Evolutionary conservation across 2,113 vertebrate species (phyloP).

Genomic region (Paratilapia polleni): DNA sequence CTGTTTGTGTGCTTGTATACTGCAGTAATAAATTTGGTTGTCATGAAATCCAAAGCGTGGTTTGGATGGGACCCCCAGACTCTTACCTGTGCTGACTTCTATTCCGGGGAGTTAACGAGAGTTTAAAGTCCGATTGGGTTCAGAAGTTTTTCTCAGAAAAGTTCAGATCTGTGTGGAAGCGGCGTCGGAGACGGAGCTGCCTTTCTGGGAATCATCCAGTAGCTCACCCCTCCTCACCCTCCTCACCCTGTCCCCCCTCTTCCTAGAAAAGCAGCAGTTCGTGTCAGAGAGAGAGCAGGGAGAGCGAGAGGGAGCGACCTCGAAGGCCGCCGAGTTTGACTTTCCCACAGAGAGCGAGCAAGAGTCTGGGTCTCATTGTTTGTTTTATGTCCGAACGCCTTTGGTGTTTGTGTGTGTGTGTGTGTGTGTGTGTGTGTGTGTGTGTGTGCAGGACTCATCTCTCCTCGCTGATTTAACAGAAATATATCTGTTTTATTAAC

Average conservation of each 20-base stretch:
- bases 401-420: neutral
- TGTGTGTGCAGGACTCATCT: neutral
- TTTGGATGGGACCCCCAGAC: no score
- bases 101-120: neutral
- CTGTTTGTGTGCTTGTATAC: no score
- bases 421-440: neutral
- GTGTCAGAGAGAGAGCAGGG: neutral
- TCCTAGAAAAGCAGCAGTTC: slow-evolving; percentile 6
- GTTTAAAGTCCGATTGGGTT: neutral
- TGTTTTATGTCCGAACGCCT: neutral
- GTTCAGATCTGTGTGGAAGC: neutral
- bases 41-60: no score
- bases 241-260: neutral
- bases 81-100: neutral
- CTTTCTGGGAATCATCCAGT: neutral
- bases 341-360: neutral
- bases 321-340: neutral
- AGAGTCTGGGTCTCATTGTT: neutral
- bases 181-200: no score
- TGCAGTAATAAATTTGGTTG: no score
- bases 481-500: no score
- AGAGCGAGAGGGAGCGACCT: neutral
- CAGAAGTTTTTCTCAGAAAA: neutral
- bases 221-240: neutral
- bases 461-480: no score